phyloP scores from a whole-genome alignment of 2,888 invertebrate species.

The Oscheius myriophilus region DNA sequence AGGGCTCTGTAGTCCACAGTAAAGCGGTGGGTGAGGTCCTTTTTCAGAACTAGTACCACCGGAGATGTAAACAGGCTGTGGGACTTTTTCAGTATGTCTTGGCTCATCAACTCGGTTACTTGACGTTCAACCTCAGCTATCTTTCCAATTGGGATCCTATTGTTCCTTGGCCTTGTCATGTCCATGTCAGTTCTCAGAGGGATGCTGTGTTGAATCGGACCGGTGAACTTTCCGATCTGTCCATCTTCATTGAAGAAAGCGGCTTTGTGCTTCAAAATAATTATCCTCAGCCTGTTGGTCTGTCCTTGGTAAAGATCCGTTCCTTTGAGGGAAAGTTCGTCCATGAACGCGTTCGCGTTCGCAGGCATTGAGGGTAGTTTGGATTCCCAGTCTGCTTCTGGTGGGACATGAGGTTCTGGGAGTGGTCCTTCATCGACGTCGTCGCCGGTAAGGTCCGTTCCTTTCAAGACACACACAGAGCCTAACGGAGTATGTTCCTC shows the following conservation, averaged over 20 bases:
- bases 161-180: constrained; percentile 23
- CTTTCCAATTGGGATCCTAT: constrained; percentile 27
- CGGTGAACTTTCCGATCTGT: constrained; percentile 32
- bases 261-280: constrained; percentile 16
- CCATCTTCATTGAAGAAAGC: constrained; percentile 39
- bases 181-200: constrained; percentile 13
- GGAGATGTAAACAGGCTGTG: constrained; percentile 23
- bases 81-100: constrained; percentile 37
- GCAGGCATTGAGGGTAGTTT: constrained; percentile 1
- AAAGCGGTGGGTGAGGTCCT: constrained; percentile 1
- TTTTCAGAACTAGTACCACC: constrained; percentile 34
- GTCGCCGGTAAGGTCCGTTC: not conserved
- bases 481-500: no score
- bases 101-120: constrained; percentile 27
- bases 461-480: not conserved
- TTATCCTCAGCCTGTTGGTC: constrained; percentile 1
- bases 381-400: constrained; percentile 35
- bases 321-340: not conserved
- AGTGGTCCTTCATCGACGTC: not conserved
- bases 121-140: constrained; percentile 34
- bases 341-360: not conserved
- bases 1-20: constrained; percentile 30
- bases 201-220: constrained; percentile 34
- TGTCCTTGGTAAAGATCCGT: not conserved
- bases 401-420: constrained; percentile 7